Evolutionary conservation across 2,888 invertebrate species (phyloP), one percentile per base, ranked within the genome.

Genomic region (Saturnia pavonia): DNA sequence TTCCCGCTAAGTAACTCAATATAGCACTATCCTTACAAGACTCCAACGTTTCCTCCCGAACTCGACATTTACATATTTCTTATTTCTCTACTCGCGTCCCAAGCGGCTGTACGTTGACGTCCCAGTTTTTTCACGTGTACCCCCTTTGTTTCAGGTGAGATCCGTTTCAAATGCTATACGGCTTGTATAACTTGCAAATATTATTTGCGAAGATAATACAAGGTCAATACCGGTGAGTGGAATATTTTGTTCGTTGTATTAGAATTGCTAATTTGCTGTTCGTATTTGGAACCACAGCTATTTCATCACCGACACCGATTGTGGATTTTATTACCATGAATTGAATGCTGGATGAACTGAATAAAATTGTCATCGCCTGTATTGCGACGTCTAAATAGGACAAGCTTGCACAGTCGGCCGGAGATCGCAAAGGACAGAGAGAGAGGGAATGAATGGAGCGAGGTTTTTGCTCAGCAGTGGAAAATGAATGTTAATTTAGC

Each of bases 141-240:
- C 74, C 76, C 78, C 80, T 86, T 88, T 90, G 89, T 91, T 90
- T 84, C 90, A 91, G 90, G 91, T 91, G 82, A 88, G 85, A 73
- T 73, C 77, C 72, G 76, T 85, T 82, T 82, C 81, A 84, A 70
- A 79, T 77, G 84, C 82, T 81, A 82, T 79, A 74, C 72, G 70
- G 76, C 73, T 72, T 40, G 40, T 65, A 71, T 71, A 76, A 74
- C 74, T 75, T 72, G 73, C 77, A 25, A 80, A 80, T 84, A 79
- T 80, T 80, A 79, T 74, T 77, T 80, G 78, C 81, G 80, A n/a
- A 34, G 45, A 60, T 60, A 65, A 11, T 16, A 40, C 67, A 40
- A 16, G 66, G 70, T 70, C 54, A 70, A 66, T 27, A 19, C 27
- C n/a, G 69, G 63, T 63, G n/a, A 48, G n/a, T 40, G 66, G n/a